A percentile compares a stretch with the other conserved stretches of the same genome.
These are phyloP conservation scores for Phyllostomus discolor DNA, from an alignment of 2,113 vertebrate species.

Conservation along the genomic window DNA sequence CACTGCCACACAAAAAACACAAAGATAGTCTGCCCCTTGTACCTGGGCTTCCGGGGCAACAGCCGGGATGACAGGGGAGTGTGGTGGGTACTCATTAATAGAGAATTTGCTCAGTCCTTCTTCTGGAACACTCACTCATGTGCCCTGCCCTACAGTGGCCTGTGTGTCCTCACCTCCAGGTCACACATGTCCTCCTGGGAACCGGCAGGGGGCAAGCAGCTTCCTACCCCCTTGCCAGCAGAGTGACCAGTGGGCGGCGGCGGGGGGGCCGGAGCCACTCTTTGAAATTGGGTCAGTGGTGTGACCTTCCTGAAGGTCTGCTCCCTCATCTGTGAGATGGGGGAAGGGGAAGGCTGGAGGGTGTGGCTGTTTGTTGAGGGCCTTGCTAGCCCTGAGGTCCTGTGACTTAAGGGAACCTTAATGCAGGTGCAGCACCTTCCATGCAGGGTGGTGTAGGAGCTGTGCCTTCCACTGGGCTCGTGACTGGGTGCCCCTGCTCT, in stretches of 20 bases:
- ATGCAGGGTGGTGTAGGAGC: background rate
- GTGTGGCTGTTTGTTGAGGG: accelerated
- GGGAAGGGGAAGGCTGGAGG: background rate
- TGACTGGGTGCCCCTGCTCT: background rate
- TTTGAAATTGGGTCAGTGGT: background rate
- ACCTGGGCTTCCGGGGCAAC: background rate
- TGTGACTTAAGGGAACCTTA: background rate
- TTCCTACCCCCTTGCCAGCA: background rate
- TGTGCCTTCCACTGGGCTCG: background rate
- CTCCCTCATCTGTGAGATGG: background rate
- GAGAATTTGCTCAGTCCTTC: background rate
- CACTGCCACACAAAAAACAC: constrained; percentile 4
- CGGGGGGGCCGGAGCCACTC: background rate
- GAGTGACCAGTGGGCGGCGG: too few species aligned
- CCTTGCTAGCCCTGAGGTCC: background rate
- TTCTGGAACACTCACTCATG: too few species aligned
- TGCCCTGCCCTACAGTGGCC: background rate
- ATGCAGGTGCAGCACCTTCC: background rate
- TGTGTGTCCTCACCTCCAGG: accelerated
- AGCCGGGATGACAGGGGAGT: background rate
- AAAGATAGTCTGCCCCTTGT: background rate
- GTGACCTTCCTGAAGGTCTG: background rate
- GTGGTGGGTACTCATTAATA: background rate
- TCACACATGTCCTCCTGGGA: accelerated
- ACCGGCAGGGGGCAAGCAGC: too few species aligned